Evolutionary conservation across 1,140 invertebrate species (phyloP).

Genomic region (Zaprionus vittiger): DNA sequence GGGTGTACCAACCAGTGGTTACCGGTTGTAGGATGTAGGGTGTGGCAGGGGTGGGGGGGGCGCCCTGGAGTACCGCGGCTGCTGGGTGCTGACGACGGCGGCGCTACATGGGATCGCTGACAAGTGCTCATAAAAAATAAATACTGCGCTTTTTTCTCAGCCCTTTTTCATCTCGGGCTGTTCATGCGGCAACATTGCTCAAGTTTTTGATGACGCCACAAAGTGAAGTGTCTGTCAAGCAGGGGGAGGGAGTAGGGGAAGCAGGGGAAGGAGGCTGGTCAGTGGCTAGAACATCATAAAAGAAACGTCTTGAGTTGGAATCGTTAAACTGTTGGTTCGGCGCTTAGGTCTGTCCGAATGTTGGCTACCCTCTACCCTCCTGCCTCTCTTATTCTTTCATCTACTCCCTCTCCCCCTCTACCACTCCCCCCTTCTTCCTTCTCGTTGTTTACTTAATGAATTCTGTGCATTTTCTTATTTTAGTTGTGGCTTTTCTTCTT

Average conservation of each 20-base stretch:
- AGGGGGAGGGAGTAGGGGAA: background rate
- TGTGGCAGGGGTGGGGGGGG: background rate
- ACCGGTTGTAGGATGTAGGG: background rate
- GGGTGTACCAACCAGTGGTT: background rate
- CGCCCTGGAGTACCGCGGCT: background rate
- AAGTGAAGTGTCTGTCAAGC: conserved; percentile 21
- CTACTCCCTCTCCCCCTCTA: background rate
- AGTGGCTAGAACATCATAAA: conserved; percentile 44
- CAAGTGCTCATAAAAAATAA: conserved; percentile 74
- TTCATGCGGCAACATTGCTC: conserved; percentile 37
- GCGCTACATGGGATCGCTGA: conserved; percentile 63
- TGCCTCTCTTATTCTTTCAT: conserved; percentile 6
- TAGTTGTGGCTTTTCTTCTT: conserved; percentile 11
- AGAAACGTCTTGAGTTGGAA: conserved; percentile 64
- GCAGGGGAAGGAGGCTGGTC: conserved; percentile 18
- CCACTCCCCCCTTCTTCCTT: background rate
- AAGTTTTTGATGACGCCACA: conserved; percentile 51
- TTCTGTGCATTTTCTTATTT: conserved; percentile 56
- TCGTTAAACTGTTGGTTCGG: conserved; percentile 49
- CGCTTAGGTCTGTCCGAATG: conserved; percentile 33
- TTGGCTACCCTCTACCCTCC: background rate
- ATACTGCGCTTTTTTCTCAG: conserved; percentile 56
- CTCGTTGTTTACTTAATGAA: conserved; percentile 53
- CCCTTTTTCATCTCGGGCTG: conserved; percentile 16
- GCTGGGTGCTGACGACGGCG: conserved; percentile 34